These are phyloP conservation scores for Hemicrepidius hirtus DNA, from an alignment of 2,888 invertebrate species.

Conservation along the genomic window DNA sequence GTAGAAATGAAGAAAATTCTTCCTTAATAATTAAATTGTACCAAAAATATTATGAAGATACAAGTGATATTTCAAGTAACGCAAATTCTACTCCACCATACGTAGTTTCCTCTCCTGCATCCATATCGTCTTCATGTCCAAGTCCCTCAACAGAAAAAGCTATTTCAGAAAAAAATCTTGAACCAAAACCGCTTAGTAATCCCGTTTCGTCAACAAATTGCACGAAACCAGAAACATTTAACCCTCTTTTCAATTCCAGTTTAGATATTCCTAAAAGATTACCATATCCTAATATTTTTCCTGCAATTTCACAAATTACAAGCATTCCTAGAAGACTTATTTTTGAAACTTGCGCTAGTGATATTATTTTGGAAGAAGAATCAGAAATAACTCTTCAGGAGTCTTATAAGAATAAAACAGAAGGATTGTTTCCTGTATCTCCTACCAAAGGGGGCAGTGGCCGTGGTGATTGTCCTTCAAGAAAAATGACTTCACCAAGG, in stretches of 20 bases:
- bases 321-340: not conserved
- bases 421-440: constrained; percentile 11
- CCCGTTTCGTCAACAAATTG: not conserved
- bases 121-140: not conserved
- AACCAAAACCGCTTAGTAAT: not conserved
- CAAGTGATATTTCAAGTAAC: constrained; percentile 41
- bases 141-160: constrained; percentile 5
- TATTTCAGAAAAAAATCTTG: not conserved
- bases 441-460: too few relatives aligned
- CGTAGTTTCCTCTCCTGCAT: constrained; percentile 32
- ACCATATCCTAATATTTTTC: constrained; percentile 20
- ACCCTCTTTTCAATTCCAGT: constrained; percentile 24
- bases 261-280: constrained; percentile 41
- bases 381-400: not conserved
- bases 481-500: constrained; percentile 4
- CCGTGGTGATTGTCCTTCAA: too few relatives aligned
- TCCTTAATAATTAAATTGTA: not conserved
- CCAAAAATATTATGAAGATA: constrained; percentile 35
- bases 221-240: constrained; percentile 12
- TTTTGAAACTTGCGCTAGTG: not conserved
- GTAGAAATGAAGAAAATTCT: not conserved
- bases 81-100: constrained; percentile 44
- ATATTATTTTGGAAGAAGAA: not conserved
- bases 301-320: constrained; percentile 42
- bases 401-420: not conserved